phyloP scores from a whole-genome alignment of 2,113 vertebrate species.

The Ellobius talpinus region DNA sequence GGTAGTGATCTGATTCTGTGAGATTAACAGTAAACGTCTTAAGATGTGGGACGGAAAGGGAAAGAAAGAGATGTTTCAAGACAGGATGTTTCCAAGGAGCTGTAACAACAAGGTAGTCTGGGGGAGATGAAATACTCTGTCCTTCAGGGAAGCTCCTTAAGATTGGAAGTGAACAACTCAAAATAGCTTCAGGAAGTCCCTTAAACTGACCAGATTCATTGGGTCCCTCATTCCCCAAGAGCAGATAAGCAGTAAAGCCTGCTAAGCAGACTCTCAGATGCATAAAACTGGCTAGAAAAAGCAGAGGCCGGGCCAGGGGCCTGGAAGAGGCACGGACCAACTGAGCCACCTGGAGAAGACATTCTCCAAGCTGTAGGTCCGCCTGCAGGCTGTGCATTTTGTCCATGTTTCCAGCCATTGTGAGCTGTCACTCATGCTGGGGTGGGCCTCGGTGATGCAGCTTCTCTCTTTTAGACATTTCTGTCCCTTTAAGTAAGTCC shows the following conservation, averaged over 20 bases:
- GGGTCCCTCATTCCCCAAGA: not conserved
- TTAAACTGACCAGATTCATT: not conserved
- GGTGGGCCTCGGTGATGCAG: not conserved
- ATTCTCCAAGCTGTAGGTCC: not conserved
- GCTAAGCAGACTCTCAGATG: not conserved
- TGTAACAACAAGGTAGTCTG: not conserved
- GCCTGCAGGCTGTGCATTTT: not conserved
- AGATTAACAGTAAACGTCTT: no score
- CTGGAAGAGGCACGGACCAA: not conserved
- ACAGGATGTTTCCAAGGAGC: not conserved
- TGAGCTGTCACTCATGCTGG: not conserved
- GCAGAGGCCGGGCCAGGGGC: not conserved
- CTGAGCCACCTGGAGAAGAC: not conserved
- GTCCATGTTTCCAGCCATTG: not conserved
- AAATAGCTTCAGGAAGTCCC: not conserved
- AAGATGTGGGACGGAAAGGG: no score
- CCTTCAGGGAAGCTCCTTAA: not conserved
- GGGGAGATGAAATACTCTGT: no score
- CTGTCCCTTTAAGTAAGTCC: not conserved
- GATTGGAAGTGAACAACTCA: not conserved
- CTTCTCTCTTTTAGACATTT: not conserved
- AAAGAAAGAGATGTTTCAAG: not conserved
- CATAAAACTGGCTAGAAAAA: not conserved
- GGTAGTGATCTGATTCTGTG: no score
- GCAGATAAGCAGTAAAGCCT: not conserved